Base-by-base conservation (phyloP, 2,113 vertebrate genomes). In the Cyanistes caeruleus region DNA sequence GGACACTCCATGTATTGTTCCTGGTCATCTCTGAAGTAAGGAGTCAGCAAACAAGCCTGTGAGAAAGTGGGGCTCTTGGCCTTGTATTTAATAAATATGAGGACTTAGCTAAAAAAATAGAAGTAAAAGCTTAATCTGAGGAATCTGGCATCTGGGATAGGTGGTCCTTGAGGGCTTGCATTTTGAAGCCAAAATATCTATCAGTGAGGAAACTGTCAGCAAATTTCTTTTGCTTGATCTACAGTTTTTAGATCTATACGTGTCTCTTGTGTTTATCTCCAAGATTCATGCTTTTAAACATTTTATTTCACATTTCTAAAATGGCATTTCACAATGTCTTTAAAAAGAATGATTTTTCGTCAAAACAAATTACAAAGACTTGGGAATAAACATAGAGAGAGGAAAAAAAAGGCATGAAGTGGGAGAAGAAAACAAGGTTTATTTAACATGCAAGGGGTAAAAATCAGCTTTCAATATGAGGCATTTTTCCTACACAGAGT, bases 281-380 rank as follows among this genome's bases (percentile, higher is more conserved):
- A 58, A 31, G 53, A 88, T 77, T 93, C 67, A 48, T 37, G 35
- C 12, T 88, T 94, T 91, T 63, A 73, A 89, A 67, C 16, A 77
- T 65, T 78, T 91, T 84, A 27, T 91, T 95, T 89, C 48, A n/a
- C 80, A 69, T 85, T 96, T 89, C 52, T 51, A 55, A 43, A 49
- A 35, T 0, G 9, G 11, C 53, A 93, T 96, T 93, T 91, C 86
- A 81, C 72, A 68, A 43, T 55, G 44, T 37, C 9, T 14, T 84
- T 87, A 84, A 74, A 88, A n/a, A 70, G 13, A 96, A 84, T 30
- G 23, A 23, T 19, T 94, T 94, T 96, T 88, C 27, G 55, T 67
- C 55, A 81, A 74, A 90, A 17, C 8, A 60, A 81, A 67, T 90
- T 88, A 33, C 28, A 56, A 88, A 78, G 9, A 67, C 1, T 15